Percentiles rank a stretch among this genome's conserved stretches.
Evolutionary conservation across 1,140 invertebrate species (phyloP).

Genomic region (Argopecten irradians): DNA sequence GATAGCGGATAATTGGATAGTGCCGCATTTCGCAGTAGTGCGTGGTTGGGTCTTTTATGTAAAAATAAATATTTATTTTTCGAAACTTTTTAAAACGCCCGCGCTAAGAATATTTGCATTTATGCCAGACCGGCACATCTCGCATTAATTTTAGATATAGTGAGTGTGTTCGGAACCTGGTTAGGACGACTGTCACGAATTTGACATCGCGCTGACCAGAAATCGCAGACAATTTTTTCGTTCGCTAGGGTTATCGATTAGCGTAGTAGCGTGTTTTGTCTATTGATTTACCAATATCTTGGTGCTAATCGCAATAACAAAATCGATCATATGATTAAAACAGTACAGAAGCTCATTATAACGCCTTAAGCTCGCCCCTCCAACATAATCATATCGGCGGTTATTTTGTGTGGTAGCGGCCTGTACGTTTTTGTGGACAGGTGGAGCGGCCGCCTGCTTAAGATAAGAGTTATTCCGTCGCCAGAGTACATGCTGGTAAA

Average conservation of each 20-base stretch:
- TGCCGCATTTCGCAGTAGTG: not conserved
- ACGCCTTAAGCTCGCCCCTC: not conserved
- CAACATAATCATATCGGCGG: not conserved
- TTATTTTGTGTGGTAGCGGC: not conserved
- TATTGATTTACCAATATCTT: slow-evolving; percentile 17
- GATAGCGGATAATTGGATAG: not conserved
- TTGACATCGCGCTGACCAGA: not conserved
- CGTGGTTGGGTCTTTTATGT: not conserved
- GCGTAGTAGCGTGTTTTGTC: not conserved
- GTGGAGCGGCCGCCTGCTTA: slow-evolving; percentile 30
- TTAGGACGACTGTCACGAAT: not conserved
- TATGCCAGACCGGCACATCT: not conserved
- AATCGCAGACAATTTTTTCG: not conserved
- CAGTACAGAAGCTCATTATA: slow-evolving; percentile 22
- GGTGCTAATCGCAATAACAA: slow-evolving; percentile 3
- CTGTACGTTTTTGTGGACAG: not conserved
- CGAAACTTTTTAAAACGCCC: not conserved
- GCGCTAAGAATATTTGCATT: not conserved
- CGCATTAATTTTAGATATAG: not conserved
- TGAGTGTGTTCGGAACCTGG: too few relatives aligned
- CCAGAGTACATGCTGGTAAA: slow-evolving; percentile 14
- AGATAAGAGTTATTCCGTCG: slow-evolving; percentile 35
- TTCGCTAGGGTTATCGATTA: not conserved
- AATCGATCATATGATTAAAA: not conserved
- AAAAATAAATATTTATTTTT: not conserved